Conservation (phyloP, 2,888 invertebrate species). For the Nomada fucata region DNA sequence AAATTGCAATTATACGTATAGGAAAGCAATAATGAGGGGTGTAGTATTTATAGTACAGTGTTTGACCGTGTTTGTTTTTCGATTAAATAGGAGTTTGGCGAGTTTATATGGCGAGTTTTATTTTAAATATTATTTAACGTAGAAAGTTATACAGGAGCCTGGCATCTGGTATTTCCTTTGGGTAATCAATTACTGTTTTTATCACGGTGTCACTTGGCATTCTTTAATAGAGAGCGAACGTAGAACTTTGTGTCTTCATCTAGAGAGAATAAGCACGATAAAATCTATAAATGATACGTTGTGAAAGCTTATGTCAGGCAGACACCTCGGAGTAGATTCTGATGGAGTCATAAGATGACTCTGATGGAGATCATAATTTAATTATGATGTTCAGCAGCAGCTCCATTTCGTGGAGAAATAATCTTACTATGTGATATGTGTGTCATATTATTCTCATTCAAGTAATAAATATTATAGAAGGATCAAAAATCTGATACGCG, state of each 20-base stretch:
- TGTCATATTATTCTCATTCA: not conserved
- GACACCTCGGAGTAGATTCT: conserved; percentile 1
- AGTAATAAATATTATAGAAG: not conserved
- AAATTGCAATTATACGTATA: too few species aligned
- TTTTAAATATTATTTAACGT: not conserved
- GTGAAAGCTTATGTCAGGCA: conserved; percentile 6
- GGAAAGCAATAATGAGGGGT: too few species aligned
- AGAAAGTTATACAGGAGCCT: not conserved
- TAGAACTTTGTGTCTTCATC: not conserved
- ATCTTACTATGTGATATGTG: not conserved
- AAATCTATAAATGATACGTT: conserved; percentile 15
- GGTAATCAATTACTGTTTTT: not conserved
- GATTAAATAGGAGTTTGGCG: too few species aligned
- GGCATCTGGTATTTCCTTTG: not conserved
- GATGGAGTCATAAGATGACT: not conserved
- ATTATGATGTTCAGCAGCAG: conserved; percentile 3
- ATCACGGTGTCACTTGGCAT: not conserved
- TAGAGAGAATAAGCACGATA: conserved; percentile 1
- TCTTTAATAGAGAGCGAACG: not conserved
- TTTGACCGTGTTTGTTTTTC: too few species aligned
- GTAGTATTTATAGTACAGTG: too few species aligned
- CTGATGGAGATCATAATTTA: conserved; percentile 3
- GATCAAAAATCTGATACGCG: not conserved
- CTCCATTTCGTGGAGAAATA: conserved; percentile 12
- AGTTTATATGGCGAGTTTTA: too few species aligned